Conservation (phyloP, 1,140 invertebrate genomes). For the Schlechtendalia chinensis region DNA sequence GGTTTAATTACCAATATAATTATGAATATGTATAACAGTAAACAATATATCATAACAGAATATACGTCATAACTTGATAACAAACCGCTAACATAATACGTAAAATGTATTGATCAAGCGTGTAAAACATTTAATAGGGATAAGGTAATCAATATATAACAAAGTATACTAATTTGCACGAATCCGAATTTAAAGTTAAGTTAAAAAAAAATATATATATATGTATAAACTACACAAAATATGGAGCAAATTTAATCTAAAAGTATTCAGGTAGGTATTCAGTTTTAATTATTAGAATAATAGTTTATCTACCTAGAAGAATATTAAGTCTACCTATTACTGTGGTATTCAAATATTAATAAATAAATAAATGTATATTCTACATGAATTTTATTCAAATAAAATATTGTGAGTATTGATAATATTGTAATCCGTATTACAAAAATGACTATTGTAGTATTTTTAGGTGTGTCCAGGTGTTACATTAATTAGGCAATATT, state of each 20-base stretch:
- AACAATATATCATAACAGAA: constrained; percentile 18
- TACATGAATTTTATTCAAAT: neutral
- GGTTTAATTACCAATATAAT: constrained; percentile 4
- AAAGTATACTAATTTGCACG: neutral
- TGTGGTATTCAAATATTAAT: neutral
- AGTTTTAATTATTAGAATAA: neutral
- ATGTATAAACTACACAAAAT: neutral
- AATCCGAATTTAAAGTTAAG: neutral
- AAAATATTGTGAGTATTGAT: neutral
- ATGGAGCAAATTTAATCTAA: neutral
- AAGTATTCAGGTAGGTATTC: neutral
- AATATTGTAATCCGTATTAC: neutral
- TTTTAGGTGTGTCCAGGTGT: neutral
- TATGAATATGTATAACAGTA: constrained; percentile 2
- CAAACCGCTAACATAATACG: neutral
- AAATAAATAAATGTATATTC: neutral
- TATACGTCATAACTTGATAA: constrained; percentile 43
- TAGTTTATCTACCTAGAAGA: neutral
- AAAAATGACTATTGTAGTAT: constrained; percentile 6
- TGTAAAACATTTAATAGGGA: neutral
- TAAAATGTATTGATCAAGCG: neutral
- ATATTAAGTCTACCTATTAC: neutral
- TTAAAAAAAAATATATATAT: neutral
- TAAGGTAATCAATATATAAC: neutral
- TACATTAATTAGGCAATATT: neutral